Percentiles rank a stretch among this genome's conserved stretches.
phyloP scores from a whole-genome alignment of 2,113 vertebrate genomes.

The Larimichthys crocea region DNA sequence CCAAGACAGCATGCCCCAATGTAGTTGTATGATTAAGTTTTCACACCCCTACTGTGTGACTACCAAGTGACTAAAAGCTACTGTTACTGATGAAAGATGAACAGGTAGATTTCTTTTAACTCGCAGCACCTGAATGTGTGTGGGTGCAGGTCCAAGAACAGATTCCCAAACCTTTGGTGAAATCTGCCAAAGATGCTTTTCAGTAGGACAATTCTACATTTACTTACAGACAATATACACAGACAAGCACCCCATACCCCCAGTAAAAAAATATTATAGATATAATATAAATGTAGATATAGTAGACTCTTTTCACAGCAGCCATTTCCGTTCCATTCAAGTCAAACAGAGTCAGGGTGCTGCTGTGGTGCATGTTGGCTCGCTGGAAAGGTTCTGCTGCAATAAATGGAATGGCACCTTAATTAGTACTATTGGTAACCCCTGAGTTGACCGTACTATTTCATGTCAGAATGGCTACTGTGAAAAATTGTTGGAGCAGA shows the following conservation, averaged over 20 bases:
- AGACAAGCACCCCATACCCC: not conserved
- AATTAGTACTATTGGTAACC: no score
- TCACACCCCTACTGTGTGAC: not conserved
- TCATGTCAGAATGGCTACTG: no score
- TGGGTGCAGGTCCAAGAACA: not conserved
- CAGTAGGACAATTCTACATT: not conserved
- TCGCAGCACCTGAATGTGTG: not conserved
- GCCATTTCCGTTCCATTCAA: no score
- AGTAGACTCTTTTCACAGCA: not conserved
- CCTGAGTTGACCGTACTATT: no score
- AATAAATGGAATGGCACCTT: no score
- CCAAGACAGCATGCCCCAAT: not conserved
- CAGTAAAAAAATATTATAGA: not conserved
- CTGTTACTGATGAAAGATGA: no score
- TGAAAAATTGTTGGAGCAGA: not conserved
- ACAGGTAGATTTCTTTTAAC: not conserved
- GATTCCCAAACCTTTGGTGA: not conserved
- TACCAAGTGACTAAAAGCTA: not conserved
- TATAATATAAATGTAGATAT: not conserved
- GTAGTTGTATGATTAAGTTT: not conserved
- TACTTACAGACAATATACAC: not conserved
- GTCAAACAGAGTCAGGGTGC: no score
- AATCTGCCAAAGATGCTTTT: not conserved
- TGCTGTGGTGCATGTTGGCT: no score
- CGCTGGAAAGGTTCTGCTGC: no score